Evolutionary conservation across 2,113 vertebrate genomes (phyloP).

Genomic region (Lepidothrix coronata): DNA sequence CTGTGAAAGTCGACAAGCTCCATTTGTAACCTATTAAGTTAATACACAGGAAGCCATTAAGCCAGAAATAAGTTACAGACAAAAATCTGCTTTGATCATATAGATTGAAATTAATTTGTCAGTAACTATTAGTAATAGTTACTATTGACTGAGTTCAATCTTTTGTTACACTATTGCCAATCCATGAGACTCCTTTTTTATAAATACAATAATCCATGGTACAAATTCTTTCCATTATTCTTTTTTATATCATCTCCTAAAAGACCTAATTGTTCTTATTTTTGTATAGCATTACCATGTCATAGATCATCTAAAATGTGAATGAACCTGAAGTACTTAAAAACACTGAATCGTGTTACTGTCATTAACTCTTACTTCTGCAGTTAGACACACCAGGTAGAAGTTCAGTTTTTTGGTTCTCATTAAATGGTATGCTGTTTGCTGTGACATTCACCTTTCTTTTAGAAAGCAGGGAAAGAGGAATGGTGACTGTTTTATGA

Average conservation of each 20-base stretch:
- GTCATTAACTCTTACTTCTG: background rate
- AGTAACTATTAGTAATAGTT: background rate
- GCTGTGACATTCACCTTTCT: background rate
- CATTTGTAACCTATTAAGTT: background rate
- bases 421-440: background rate
- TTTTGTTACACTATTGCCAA: background rate
- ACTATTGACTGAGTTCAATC: background rate
- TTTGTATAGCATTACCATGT: background rate
- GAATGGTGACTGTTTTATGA: background rate
- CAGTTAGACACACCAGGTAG: background rate
- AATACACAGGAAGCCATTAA: background rate
- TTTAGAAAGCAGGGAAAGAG: background rate
- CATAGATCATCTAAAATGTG: background rate
- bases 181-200: background rate
- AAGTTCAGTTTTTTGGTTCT: background rate
- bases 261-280: background rate
- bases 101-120: background rate
- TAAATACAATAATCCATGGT: background rate
- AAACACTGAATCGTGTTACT: background rate
- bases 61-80: background rate
- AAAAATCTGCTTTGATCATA: background rate
- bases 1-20: background rate
- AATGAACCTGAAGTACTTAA: background rate
- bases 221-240: background rate
- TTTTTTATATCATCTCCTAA: background rate